phyloP scores from a whole-genome alignment of 1,140 invertebrate species.

The Alviniconcha marisindica region DNA sequence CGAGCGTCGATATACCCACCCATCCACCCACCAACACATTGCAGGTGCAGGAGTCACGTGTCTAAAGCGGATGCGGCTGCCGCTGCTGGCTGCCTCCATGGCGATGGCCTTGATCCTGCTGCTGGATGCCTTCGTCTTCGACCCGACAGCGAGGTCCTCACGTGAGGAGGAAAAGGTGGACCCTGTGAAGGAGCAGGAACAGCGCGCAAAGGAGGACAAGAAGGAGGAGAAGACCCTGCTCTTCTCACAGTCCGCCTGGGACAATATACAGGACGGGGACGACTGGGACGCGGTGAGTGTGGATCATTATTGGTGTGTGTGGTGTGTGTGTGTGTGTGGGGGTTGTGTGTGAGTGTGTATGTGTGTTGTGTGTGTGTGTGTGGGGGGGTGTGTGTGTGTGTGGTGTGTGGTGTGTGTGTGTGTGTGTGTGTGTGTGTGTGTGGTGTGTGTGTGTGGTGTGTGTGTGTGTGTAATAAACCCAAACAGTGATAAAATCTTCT shows the following conservation, averaged over 20 bases:
- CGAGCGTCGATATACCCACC: neutral
- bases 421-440: neutral
- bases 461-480: neutral
- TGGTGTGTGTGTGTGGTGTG: neutral
- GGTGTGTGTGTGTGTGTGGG: neutral
- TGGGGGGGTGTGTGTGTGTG: neutral
- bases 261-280: slow-evolving; percentile 14
- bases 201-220: neutral
- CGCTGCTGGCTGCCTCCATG: slow-evolving; percentile 22
- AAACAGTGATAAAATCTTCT: no score
- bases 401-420: neutral
- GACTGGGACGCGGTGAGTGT: slow-evolving; percentile 30
- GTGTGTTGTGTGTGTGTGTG: neutral
- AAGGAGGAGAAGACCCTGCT: neutral
- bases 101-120: slow-evolving; percentile 15
- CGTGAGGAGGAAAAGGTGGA: neutral
- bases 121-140: slow-evolving; percentile 26
- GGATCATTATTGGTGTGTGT: neutral
- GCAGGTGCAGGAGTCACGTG: neutral
- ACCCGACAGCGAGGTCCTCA: neutral
- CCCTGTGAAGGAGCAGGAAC: neutral
- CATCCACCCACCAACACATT: neutral
- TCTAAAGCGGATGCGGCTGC: slow-evolving; percentile 28
- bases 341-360: neutral
- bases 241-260: slow-evolving; percentile 24